These are phyloP conservation scores for Rhinolophus sinicus DNA, from an alignment of 2,113 vertebrate species.

Conservation along the genomic window DNA sequence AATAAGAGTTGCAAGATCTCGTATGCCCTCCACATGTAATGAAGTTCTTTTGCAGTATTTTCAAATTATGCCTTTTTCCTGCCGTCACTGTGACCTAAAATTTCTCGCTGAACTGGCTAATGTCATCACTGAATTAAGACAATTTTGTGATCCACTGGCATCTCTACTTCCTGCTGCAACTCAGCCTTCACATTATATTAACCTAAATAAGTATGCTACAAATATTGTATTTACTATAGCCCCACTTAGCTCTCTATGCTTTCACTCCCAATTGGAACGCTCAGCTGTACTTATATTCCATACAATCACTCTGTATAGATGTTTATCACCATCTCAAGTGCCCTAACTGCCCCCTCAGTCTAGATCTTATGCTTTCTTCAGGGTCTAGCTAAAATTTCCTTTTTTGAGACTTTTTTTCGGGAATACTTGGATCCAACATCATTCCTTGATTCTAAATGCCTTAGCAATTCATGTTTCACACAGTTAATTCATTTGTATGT, in stretches of 20 bases:
- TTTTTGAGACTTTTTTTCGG: not conserved
- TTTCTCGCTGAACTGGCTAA: not conserved
- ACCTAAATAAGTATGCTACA: not conserved
- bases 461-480: constrained; percentile 1
- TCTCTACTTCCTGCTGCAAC: not conserved
- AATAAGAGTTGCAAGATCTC: not conserved
- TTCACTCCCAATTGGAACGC: not conserved
- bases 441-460: constrained; percentile 40
- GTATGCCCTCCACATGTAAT: not conserved
- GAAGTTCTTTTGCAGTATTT: constrained; percentile 2
- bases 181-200: not conserved
- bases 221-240: not conserved
- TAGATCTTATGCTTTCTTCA: not conserved
- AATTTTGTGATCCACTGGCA: not conserved
- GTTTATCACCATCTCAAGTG: not conserved
- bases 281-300: not conserved
- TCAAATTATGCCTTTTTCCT: not conserved
- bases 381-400: not conserved
- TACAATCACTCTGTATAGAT: not conserved
- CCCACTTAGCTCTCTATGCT: not conserved
- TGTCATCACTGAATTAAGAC: not conserved
- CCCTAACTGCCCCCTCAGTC: not conserved
- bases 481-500: not conserved
- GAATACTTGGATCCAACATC: not conserved
- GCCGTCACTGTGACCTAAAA: constrained; percentile 18